Percentiles rank a stretch among this genome's conserved stretches.
These are phyloP conservation scores for Shargacucullia verbasci DNA, from an alignment of 2,888 invertebrate genomes.

Conservation along the genomic window DNA sequence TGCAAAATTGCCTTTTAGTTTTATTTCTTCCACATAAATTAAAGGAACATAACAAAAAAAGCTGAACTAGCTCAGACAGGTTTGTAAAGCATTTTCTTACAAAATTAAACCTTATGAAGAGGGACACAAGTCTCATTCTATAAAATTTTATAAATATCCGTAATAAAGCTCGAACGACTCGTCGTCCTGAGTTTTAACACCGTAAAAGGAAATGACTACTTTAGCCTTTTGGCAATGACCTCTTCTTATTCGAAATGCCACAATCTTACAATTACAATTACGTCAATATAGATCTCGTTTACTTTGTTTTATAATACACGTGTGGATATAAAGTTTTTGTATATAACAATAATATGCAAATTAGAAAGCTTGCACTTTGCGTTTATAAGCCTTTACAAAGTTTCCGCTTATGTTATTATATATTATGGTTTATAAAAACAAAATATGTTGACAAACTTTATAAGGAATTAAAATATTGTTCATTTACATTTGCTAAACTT, in stretches of 20 bases:
- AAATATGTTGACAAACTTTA: constrained; percentile 24
- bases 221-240: constrained; percentile 86
- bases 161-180: constrained; percentile 68
- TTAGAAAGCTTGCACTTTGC: constrained; percentile 41
- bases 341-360: constrained; percentile 42
- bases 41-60: constrained; percentile 70
- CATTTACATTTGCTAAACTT: constrained; percentile 2
- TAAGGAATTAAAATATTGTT: not conserved
- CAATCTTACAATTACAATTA: constrained; percentile 52
- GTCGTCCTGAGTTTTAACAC: constrained; percentile 78
- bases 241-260: constrained; percentile 74
- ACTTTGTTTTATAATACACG: constrained; percentile 2
- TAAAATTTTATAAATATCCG: constrained; percentile 64
- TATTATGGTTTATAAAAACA: not conserved
- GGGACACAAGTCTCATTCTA: constrained; percentile 73
- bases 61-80: constrained; percentile 77
- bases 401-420: constrained; percentile 26
- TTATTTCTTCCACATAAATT: constrained; percentile 55
- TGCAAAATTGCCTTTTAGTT: constrained; percentile 54
- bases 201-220: constrained; percentile 84
- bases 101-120: constrained; percentile 76
- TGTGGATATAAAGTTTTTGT: constrained; percentile 9
- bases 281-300: constrained; percentile 5
- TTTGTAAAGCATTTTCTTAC: constrained; percentile 63
- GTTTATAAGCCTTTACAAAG: constrained; percentile 2